These are phyloP conservation scores for Pardosa pseudoannulata DNA, from an alignment of 2,888 invertebrate species.

Conservation along the genomic window DNA sequence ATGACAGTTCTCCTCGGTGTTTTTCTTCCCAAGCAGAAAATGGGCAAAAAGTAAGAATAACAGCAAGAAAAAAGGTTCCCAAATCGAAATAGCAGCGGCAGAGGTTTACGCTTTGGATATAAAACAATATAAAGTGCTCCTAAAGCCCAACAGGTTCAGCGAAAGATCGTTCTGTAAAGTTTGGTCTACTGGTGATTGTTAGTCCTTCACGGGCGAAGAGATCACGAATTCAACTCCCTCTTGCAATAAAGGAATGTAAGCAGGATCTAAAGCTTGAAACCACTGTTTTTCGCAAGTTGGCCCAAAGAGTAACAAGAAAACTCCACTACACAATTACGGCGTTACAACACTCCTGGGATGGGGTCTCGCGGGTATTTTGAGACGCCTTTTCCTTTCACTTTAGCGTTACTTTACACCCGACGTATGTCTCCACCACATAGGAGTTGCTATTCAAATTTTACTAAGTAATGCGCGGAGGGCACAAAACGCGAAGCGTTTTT, in stretches of 20 bases:
- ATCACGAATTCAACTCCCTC: constrained; percentile 60
- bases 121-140: constrained; percentile 70
- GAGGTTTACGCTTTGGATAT: constrained; percentile 66
- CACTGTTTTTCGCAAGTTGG: constrained; percentile 70
- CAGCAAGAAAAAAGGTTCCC: constrained; percentile 27
- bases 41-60: not conserved
- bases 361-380: constrained; percentile 58
- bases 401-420: constrained; percentile 16
- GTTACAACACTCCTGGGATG: constrained; percentile 69
- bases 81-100: constrained; percentile 57
- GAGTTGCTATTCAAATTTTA: constrained; percentile 54
- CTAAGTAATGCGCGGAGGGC: constrained; percentile 1
- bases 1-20: not conserved
- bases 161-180: constrained; percentile 62
- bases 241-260: constrained; percentile 71
- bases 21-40: constrained; percentile 26
- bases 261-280: constrained; percentile 70
- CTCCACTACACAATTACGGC: constrained; percentile 72
- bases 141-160: constrained; percentile 68
- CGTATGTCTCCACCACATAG: constrained; percentile 47
- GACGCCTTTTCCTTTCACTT: constrained; percentile 57
- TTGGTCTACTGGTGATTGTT: constrained; percentile 67
- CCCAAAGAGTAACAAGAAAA: constrained; percentile 70
- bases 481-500: constrained; percentile 4
- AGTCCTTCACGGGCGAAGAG: constrained; percentile 49